Conservation (phyloP, 2,888 invertebrate species). For the Allygus modestus region DNA sequence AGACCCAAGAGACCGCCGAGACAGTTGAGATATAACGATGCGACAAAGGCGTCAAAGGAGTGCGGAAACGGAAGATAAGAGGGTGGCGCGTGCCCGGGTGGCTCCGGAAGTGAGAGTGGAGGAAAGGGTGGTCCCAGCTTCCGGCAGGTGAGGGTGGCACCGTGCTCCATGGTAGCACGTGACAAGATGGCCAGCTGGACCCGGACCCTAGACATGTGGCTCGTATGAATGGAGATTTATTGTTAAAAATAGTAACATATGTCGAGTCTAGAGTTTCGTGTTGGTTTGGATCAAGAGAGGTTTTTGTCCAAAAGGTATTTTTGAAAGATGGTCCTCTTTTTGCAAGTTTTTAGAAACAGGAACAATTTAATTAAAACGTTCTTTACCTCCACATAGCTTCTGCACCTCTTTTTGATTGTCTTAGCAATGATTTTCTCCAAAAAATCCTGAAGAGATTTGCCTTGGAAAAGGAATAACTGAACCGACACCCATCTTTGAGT, state of each 20-base stretch:
- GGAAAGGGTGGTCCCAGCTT: slow-evolving; percentile 5
- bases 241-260: slow-evolving; percentile 47
- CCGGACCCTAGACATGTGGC: slow-evolving; percentile 40
- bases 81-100: slow-evolving; percentile 23
- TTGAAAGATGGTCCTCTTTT: not conserved
- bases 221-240: slow-evolving; percentile 46
- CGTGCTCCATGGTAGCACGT: slow-evolving; percentile 7
- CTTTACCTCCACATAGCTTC: too few relatives aligned
- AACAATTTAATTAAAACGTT: too few relatives aligned
- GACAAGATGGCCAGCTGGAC: slow-evolving; percentile 32
- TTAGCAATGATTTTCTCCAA: too few relatives aligned
- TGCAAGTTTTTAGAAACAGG: not conserved
- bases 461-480: too few relatives aligned
- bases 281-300: not conserved
- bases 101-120: not conserved
- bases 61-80: slow-evolving; percentile 30
- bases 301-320: not conserved
- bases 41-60: slow-evolving; percentile 1
- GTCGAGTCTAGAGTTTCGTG: not conserved
- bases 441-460: too few relatives aligned
- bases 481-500: too few relatives aligned
- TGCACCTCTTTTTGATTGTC: too few relatives aligned
- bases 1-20: not conserved
- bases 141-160: slow-evolving; percentile 44
- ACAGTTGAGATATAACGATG: slow-evolving; percentile 39